Evolutionary conservation across 2,888 invertebrate genomes (phyloP).

Genomic region (Meganola albula): DNA sequence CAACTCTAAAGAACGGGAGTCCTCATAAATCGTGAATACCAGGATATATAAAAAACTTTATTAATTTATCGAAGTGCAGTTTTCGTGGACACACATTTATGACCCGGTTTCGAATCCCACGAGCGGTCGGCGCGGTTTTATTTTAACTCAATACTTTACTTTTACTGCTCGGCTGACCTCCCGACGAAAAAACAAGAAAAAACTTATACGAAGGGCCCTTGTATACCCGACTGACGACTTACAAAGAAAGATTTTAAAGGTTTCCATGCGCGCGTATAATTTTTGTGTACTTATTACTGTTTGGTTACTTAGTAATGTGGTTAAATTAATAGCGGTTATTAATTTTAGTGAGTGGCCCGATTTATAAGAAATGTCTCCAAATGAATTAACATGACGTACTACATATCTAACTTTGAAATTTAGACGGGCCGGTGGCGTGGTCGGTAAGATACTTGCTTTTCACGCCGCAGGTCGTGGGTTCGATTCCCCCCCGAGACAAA

Average conservation of each 20-base stretch:
- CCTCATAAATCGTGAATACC: neutral
- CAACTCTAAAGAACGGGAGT: no score
- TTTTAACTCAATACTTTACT: constrained; percentile 56
- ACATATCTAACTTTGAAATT: no score
- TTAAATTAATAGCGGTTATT: neutral
- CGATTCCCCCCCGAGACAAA: no score
- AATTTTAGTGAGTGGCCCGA: no score
- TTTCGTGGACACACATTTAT: constrained; percentile 47
- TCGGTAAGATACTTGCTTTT: no score
- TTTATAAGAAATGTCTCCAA: no score
- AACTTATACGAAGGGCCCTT: constrained; percentile 39
- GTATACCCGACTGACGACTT: constrained; percentile 38
- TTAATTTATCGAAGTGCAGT: constrained; percentile 23
- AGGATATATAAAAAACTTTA: constrained; percentile 9
- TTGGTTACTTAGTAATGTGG: neutral
- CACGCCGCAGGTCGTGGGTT: no score
- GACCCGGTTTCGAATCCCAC: constrained; percentile 61
- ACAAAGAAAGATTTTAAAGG: constrained; percentile 4
- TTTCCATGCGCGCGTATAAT: neutral
- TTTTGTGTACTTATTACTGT: neutral
- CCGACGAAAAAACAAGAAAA: constrained; percentile 45
- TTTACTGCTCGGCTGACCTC: constrained; percentile 67
- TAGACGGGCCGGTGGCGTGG: no score
- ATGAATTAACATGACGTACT: no score
- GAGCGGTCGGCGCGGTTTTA: constrained; percentile 43